Conservation (phyloP, 2,113 vertebrate genomes). For the Tenebrosternarchus preto region DNA sequence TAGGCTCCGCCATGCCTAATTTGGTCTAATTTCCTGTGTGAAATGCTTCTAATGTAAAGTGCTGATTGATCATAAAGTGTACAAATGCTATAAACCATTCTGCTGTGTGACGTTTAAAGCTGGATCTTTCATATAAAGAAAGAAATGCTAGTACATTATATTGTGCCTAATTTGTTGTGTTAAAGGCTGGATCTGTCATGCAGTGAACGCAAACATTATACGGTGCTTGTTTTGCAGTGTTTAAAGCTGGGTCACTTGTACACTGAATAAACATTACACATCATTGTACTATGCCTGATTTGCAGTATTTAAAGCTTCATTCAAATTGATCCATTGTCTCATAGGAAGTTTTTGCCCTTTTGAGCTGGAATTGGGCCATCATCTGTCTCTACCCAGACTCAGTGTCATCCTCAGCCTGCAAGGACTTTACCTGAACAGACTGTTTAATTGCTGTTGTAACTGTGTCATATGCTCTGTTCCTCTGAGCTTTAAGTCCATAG, state of each 20-base stretch:
- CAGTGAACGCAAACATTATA: too few relatives aligned
- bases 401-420: slow-evolving; percentile 26
- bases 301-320: neutral
- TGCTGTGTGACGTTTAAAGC: too few relatives aligned
- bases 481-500: neutral
- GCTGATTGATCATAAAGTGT: too few relatives aligned
- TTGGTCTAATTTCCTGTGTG: too few relatives aligned
- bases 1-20: too few relatives aligned
- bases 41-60: too few relatives aligned
- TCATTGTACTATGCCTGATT: slow-evolving; percentile 2
- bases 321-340: neutral
- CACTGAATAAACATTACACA: neutral
- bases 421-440: slow-evolving; percentile 30
- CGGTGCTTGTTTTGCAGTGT: too few relatives aligned
- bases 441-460: slow-evolving; percentile 9
- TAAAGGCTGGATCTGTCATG: too few relatives aligned
- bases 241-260: neutral
- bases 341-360: slow-evolving; percentile 18
- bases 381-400: slow-evolving; percentile 10
- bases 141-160: too few relatives aligned
- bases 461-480: slow-evolving; percentile 22
- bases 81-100: too few relatives aligned
- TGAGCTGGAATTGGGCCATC: slow-evolving; percentile 31
- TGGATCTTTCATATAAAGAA: too few relatives aligned
- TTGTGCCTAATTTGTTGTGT: too few relatives aligned